phyloP scores from a whole-genome alignment of 2,888 invertebrate genomes.

The Clanis bilineata region DNA sequence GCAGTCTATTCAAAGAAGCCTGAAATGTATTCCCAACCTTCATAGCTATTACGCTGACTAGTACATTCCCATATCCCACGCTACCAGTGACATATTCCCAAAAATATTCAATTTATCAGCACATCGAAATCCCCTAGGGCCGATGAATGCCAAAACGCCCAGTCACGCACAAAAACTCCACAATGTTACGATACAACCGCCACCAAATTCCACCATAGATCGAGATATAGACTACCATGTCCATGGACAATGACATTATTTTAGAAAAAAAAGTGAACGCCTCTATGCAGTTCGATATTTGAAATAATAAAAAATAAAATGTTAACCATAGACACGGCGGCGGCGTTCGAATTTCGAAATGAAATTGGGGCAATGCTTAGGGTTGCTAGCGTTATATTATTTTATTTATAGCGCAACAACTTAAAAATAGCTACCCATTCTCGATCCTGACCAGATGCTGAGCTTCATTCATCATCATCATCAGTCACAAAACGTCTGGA shows the following conservation, averaged over 20 bases:
- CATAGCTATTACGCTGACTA: not conserved
- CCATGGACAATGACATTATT: slow-evolving; percentile 78
- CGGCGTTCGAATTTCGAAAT: slow-evolving; percentile 59
- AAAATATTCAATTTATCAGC: slow-evolving; percentile 27
- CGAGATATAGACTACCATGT: slow-evolving; percentile 67
- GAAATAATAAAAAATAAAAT: slow-evolving; percentile 61
- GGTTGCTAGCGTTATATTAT: slow-evolving; percentile 37
- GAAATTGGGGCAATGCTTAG: slow-evolving; percentile 58
- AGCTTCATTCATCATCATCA: no score
- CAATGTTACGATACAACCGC: slow-evolving; percentile 48
- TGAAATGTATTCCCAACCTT: not conserved
- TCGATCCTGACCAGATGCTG: no score
- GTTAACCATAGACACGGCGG: slow-evolving; percentile 57
- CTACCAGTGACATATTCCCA: slow-evolving; percentile 12
- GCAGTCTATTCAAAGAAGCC: not conserved
- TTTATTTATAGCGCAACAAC: no score
- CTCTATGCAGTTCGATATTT: slow-evolving; percentile 56
- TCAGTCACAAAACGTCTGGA: no score
- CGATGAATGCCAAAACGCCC: slow-evolving; percentile 44
- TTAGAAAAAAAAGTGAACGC: slow-evolving; percentile 65
- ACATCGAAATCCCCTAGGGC: slow-evolving; percentile 35
- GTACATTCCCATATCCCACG: slow-evolving; percentile 3
- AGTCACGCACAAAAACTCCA: slow-evolving; percentile 58
- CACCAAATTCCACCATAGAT: slow-evolving; percentile 65
- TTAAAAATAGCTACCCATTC: no score